Evolutionary conservation across 1,140 invertebrate species (phyloP).

Genomic region (Musca vetustissima): DNA sequence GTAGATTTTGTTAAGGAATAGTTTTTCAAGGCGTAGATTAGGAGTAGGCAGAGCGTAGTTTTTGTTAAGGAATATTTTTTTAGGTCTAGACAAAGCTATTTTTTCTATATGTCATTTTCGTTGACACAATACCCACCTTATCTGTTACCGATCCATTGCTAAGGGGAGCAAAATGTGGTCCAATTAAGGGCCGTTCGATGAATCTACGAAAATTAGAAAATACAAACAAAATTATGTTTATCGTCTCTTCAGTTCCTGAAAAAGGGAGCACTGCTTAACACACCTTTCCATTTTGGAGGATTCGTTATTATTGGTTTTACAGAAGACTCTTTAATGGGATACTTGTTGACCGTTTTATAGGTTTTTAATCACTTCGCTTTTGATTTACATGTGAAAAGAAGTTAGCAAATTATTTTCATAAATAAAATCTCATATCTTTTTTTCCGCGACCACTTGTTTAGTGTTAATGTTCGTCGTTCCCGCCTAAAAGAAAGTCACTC

Average conservation of each 20-base stretch:
- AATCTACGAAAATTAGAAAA: too few relatives aligned
- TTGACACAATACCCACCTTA: constrained; percentile 36
- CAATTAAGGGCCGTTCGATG: constrained; percentile 42
- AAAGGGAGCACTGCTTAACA: too few relatives aligned
- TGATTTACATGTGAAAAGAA: constrained; percentile 31
- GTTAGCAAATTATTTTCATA: constrained; percentile 29
- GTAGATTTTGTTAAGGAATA: too few relatives aligned
- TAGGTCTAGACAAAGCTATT: too few relatives aligned
- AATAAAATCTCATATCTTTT: constrained; percentile 28
- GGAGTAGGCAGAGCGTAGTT: too few relatives aligned
- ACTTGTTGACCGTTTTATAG: not conserved
- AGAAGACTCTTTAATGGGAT: not conserved
- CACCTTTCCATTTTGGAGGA: constrained; percentile 47
- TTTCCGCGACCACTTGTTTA: constrained; percentile 12
- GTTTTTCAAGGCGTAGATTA: too few relatives aligned
- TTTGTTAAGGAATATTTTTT: too few relatives aligned
- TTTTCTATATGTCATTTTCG: too few relatives aligned
- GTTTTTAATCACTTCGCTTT: not conserved
- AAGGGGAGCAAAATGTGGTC: constrained; percentile 50
- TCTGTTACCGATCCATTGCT: constrained; percentile 52
- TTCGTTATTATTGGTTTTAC: not conserved
- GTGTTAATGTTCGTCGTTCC: too few relatives aligned
- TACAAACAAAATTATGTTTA: too few relatives aligned
- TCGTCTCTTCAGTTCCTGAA: too few relatives aligned
- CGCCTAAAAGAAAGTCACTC: constrained; percentile 38